Evolutionary conservation across 2,888 invertebrate species (phyloP).

Genomic region (Antitype chi): DNA sequence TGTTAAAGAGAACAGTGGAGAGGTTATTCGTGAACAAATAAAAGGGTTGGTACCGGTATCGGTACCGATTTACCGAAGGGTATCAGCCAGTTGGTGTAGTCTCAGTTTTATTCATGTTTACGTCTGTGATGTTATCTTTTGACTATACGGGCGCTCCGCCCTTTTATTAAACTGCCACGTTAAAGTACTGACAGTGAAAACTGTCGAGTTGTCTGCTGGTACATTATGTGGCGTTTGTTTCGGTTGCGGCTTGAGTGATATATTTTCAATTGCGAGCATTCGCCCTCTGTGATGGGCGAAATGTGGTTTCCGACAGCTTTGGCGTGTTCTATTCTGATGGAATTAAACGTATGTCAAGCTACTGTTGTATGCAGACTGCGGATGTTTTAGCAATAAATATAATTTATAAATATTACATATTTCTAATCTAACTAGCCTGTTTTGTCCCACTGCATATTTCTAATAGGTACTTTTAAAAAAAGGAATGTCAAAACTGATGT

Average conservation of each 20-base stretch:
- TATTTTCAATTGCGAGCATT: constrained; percentile 47
- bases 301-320: constrained; percentile 48
- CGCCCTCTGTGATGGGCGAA: constrained; percentile 29
- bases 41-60: constrained; percentile 66
- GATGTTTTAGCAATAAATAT: constrained; percentile 10
- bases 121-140: constrained; percentile 87
- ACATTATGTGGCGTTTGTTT: constrained; percentile 43
- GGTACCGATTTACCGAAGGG: constrained; percentile 85
- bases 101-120: constrained; percentile 82
- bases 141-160: constrained; percentile 84
- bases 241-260: constrained; percentile 33
- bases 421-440: too few relatives aligned
- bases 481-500: not conserved
- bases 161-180: constrained; percentile 86
- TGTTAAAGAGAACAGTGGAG: constrained; percentile 73
- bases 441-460: not conserved
- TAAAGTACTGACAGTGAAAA: constrained; percentile 70
- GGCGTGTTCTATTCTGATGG: constrained; percentile 36
- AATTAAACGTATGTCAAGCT: constrained; percentile 2
- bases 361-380: constrained; percentile 4
- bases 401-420: not conserved
- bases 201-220: constrained; percentile 67
- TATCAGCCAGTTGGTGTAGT: constrained; percentile 82
- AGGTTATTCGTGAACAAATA: constrained; percentile 63
- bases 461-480: not conserved